phyloP scores from a whole-genome alignment of 2,113 vertebrate genomes.

The Sus scrofa region T2T-Sscrofa CM000818.6:13242501-13243000 shows the following conservation, averaged over 20 bases:
- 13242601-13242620: neutral
- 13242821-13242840: constrained; percentile 4
- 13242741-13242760: neutral
- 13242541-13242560: neutral
- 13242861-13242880: neutral
- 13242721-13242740: neutral
- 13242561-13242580: neutral
- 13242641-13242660: neutral
- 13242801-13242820: neutral
- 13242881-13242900: neutral
- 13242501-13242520: neutral
- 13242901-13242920: neutral
- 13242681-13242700: neutral
- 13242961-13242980: too few relatives aligned
- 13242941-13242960: neutral
- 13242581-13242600: neutral
- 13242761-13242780: neutral
- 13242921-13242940: neutral
- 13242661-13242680: neutral
- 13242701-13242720: neutral
- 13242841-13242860: neutral
- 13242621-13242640: neutral
- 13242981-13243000: too few relatives aligned
- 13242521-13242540: neutral
- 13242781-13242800: neutral